Conservation (phyloP, 2,888 invertebrate species). For the Caenorhabditis sulstoni region DNA sequence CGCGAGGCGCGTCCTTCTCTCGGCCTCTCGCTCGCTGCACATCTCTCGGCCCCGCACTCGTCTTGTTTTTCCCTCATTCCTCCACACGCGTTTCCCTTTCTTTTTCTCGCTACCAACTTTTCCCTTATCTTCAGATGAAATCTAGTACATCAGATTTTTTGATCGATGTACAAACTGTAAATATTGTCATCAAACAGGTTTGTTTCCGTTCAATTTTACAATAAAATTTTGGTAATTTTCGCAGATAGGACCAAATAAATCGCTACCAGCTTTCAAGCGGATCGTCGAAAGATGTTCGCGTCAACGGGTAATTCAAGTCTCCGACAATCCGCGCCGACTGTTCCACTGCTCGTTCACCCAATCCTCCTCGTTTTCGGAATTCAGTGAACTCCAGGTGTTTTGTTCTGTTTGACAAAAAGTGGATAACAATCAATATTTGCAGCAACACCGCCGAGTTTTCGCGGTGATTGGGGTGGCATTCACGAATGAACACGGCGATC, state of each 20-base stretch:
- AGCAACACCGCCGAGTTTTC: slow-evolving; percentile 76
- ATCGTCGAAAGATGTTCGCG: slow-evolving; percentile 69
- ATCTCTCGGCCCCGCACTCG: slow-evolving; percentile 15
- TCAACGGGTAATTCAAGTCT: slow-evolving; percentile 70
- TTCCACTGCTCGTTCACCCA: slow-evolving; percentile 75
- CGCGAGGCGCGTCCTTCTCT: slow-evolving; percentile 10
- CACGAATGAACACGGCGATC: slow-evolving; percentile 42
- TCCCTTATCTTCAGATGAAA: slow-evolving; percentile 56
- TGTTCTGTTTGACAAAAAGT: not conserved
- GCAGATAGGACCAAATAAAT: slow-evolving; percentile 61
- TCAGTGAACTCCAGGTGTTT: slow-evolving; percentile 76
- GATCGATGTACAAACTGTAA: slow-evolving; percentile 61
- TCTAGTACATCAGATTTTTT: slow-evolving; percentile 62
- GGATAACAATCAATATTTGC: slow-evolving; percentile 13
- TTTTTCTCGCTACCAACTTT: slow-evolving; percentile 13
- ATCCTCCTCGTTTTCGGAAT: slow-evolving; percentile 66
- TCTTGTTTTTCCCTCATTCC: slow-evolving; percentile 21
- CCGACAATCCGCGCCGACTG: slow-evolving; percentile 73
- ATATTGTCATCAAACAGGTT: slow-evolving; percentile 63
- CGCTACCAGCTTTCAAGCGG: slow-evolving; percentile 63
- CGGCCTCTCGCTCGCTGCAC: slow-evolving; percentile 5
- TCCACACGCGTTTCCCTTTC: not conserved
- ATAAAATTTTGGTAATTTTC: slow-evolving; percentile 2
- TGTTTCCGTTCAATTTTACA: not conserved
- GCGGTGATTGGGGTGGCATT: slow-evolving; percentile 76